Base-by-base conservation (phyloP, 2,797 vertebrate species). In the Sparidentex hasta region DNA sequence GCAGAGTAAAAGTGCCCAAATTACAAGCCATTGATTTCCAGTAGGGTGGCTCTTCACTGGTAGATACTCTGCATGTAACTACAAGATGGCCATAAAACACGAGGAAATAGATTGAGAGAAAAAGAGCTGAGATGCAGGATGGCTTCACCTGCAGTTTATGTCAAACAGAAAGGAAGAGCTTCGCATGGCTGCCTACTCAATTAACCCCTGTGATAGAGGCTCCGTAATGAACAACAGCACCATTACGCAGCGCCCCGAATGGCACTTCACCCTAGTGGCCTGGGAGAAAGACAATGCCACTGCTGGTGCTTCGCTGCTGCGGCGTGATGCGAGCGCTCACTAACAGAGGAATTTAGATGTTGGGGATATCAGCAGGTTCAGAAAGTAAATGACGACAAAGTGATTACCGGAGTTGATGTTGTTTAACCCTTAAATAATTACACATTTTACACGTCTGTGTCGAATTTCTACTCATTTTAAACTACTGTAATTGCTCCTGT, bases 171-270 rank as follows among this genome's bases (percentile, higher is more conserved):
- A 93, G 92, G 90, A 76, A 92, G 90, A 86, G 92, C 95, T 90
- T 94, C 94, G 96, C 96, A 91, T 94, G 95, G 93, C 92, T 94
- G 95, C 96, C 92, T 95, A 91, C 95, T 95, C 96, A 94, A 97
- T 97, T 96, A 96, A 95, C 95, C 94, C 92, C 93, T 69, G 87
- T 88, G 93, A 96, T 95, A 94, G 95, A 95, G 90, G 93, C 86
- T 88, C 93, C 80, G 79, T 95, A 95, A 97, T 96, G 96, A 96
- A 96, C 93, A 94, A 94, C 90, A 94, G 91, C 92, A 87, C 94
- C 94, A 96, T 96, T 95, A 95, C 91, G 72, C 78, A 69, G 92
- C 93, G 90, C 92, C 93, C 92, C 91, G 44, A 92, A 83, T 92
- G 94, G 92, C 90, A 90, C 86, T 90, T 94, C 94, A 93, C 92